phyloP scores from a whole-genome alignment of 2,888 invertebrate genomes.

The Ornithoptera alexandrae region DNA sequence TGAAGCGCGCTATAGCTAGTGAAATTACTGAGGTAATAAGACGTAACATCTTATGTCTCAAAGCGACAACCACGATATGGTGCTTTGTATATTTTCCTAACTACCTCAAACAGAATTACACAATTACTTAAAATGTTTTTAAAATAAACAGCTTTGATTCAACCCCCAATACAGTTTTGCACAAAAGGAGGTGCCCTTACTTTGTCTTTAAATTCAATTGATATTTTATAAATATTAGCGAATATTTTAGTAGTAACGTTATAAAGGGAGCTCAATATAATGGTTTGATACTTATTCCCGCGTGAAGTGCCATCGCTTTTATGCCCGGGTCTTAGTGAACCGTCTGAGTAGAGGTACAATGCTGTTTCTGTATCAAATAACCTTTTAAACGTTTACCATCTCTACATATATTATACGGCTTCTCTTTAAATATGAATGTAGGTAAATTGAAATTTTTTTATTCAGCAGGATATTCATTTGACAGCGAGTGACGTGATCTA shows the following conservation, averaged over 20 bases:
- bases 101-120: no score
- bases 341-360: conserved; percentile 17
- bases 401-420: not conserved
- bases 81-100: no score
- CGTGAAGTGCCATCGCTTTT: conserved; percentile 16
- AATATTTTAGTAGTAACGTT: not conserved
- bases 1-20: no score
- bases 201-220: no score
- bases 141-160: not conserved
- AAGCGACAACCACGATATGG: no score
- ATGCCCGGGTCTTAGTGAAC: conserved; percentile 13
- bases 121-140: not conserved
- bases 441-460: no score
- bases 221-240: not conserved
- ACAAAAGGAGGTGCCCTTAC: not conserved
- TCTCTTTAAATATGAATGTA: not conserved
- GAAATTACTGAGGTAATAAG: no score
- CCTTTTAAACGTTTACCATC: conserved; percentile 3
- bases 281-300: conserved; percentile 14
- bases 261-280: conserved; percentile 7
- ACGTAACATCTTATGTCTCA: no score
- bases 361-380: conserved; percentile 11
- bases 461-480: no score
- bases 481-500: no score
- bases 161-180: not conserved